These are phyloP conservation scores for Oopsacas minuta DNA, from an alignment of 37 sponge, comb jelly and placozoan species.

Conservation along the genomic window DNA sequence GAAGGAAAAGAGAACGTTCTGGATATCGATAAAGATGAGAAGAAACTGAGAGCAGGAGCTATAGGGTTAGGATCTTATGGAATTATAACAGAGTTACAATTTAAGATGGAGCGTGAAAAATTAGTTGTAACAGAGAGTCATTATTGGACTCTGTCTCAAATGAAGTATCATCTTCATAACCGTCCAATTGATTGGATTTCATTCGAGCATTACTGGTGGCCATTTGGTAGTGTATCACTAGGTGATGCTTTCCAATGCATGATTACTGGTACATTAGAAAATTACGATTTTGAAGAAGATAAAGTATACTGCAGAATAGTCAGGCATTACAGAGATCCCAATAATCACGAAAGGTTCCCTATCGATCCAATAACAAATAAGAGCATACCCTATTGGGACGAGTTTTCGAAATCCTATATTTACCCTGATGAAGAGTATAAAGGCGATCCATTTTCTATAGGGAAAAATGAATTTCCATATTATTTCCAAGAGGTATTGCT, in stretches of 20 bases:
- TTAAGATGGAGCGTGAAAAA: background rate
- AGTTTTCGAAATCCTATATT: background rate
- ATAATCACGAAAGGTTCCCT: too few species aligned
- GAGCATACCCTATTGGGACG: background rate
- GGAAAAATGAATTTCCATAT: background rate
- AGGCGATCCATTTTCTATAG: background rate
- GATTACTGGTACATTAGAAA: background rate
- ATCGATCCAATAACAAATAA: too few species aligned
- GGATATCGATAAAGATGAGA: background rate
- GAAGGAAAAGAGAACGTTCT: background rate
- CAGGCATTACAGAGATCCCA: background rate
- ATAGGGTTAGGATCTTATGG: background rate
- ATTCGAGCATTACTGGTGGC: background rate
- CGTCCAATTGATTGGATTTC: background rate
- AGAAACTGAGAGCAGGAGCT: background rate
- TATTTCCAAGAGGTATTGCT: background rate
- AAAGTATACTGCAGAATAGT: background rate
- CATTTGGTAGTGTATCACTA: background rate
- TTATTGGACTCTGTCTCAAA: background rate
- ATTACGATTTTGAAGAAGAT: background rate
- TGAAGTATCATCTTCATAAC: background rate
- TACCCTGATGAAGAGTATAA: background rate
- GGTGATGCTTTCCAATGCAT: background rate
- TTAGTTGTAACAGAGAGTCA: background rate
- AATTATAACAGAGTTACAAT: conserved; percentile 1